Base-by-base conservation (phyloP, 1,140 invertebrate species). In the Drosophila trapezifrons region DNA sequence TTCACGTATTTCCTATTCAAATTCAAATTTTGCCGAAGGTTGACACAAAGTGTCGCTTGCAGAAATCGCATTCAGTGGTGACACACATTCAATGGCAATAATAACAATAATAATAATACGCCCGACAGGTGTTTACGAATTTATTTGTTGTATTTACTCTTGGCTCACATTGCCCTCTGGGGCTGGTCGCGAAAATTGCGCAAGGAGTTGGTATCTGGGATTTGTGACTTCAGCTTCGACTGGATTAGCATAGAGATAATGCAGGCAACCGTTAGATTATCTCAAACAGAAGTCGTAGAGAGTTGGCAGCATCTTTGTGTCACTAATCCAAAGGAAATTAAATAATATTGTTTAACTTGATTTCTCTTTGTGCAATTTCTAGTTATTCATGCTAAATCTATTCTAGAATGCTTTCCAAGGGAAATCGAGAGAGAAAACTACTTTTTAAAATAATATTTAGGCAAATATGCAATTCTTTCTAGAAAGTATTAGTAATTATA, bases 1-100 rank as follows among this genome's bases (percentile, higher is more conserved):
- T 82, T 82, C 79, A 82, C 69, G 74, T 64, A 78, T 74, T 60
- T 71, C 13, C 51, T 73, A 67, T 81, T 82, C 58, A 81, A 82
- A 82, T 82, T 62, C 65, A 62, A 71, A 71, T 71, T 64, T 47
- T 18, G 32, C 45, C 49, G 74, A 82, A 82, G 79, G 79, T 64
- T 78, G 65, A 5, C 47, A 25, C 37, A 18, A 46, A 42, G 46
- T 37, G 22, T 37, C 12, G 51, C 51, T 54, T 32, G 62, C 58
- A 55, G 49, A 78, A 78, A 78, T 78, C 58, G 55, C 43, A 64
- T 51, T 56, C 52, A 51, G 22, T 57, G 43, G 22, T 70, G 69
- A 71, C 69, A 71, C 10, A 71, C 69, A 70, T 70, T 42, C 65
- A 49, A 70, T 65, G 22, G 22, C 52, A 25, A 22, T 38, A 38